phyloP scores from a whole-genome alignment of 2,888 invertebrate genomes.

The Ichneumoninae sp. region DNA sequence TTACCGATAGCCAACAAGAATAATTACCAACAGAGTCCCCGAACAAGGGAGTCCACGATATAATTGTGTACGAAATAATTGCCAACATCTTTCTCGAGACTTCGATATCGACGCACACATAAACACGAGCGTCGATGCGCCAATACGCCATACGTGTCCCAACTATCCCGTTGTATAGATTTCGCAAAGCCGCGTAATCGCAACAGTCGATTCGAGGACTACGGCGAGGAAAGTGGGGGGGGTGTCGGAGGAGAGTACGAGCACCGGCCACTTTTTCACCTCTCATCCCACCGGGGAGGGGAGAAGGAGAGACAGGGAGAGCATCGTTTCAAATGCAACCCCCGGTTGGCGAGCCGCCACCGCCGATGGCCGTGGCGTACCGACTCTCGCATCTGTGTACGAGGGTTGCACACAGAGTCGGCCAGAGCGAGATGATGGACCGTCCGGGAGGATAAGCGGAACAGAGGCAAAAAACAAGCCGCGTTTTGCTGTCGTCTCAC shows the following conservation, averaged over 20 bases:
- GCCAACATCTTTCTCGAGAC: conserved; percentile 7
- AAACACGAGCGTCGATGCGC: not conserved
- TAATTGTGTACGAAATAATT: conserved; percentile 37
- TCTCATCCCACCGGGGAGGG: conserved; percentile 53
- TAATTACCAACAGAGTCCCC: not conserved
- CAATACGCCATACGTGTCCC: conserved; percentile 3
- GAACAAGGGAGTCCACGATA: conserved; percentile 19
- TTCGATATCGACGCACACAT: conserved; percentile 20
- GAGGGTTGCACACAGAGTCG: conserved; percentile 26
- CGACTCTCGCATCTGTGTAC: conserved; percentile 35
- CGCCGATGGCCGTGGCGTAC: conserved; percentile 43
- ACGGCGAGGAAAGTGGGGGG: conserved; percentile 12
- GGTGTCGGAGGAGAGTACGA: conserved; percentile 15
- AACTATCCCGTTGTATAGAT: conserved; percentile 53
- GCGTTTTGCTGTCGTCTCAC: conserved; percentile 28
- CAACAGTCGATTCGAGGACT: conserved; percentile 79
- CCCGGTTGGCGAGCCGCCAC: conserved; percentile 50
- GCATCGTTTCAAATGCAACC: conserved; percentile 40
- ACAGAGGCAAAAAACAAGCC: conserved; percentile 25
- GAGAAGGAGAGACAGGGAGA: conserved; percentile 47
- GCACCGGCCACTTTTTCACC: conserved; percentile 55
- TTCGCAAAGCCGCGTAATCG: conserved; percentile 81
- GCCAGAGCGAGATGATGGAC: conserved; percentile 13
- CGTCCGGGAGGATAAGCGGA: conserved; percentile 18
- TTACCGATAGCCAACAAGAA: conserved; percentile 10